Evolutionary conservation across 2,888 invertebrate species (phyloP), one percentile per base, ranked within the genome.

Genomic region (Drosophila limbata): DNA sequence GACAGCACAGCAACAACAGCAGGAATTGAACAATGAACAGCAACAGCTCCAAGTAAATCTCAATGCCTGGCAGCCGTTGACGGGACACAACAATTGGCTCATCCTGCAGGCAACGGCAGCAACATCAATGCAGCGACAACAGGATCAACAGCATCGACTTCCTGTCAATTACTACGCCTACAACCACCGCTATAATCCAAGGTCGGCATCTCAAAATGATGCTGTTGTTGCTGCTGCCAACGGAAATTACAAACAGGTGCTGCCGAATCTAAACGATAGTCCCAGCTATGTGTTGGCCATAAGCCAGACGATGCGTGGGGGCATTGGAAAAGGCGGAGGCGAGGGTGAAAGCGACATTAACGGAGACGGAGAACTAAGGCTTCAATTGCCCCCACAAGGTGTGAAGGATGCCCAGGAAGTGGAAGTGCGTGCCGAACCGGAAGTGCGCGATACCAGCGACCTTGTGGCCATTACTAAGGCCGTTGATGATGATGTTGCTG

Each of bases 231-330:
- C 31, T 40, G 42, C 33, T 52, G 53, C 48, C 45, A 73, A 28
- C 84, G 89, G 90, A 89, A 89, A 89, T 90, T 89, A 88, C 86
- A 75, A 88, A 73, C 87, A 80, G 76, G 64, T 73, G 76, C 73
- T 52, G 15, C 28, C 68, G 13, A 70, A 64, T 60, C 69, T 53
- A 39, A 65, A 51, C 59, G 70, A 70, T 45, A 75, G 69, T 35
- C 74, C 78, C 61, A 71, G 80, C 63, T 88, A 86, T 57, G 80
- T 86, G 37, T 59, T 85, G 47, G 80, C 85, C 69, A 80, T 86
- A 62, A 78, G 84, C 56, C 86, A 77, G 60, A 40, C 81, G 21
- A 71, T 79, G 68, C 80, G 71, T 2, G 73, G 70, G n/a, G 70
- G 51, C 25, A 60, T 13, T 31, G 37, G 17, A 9, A 39, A 8